Percentiles rank a stretch among this genome's conserved stretches.
Conservation (phyloP, 2,113 vertebrate species). For the Cairina moschata region DNA sequence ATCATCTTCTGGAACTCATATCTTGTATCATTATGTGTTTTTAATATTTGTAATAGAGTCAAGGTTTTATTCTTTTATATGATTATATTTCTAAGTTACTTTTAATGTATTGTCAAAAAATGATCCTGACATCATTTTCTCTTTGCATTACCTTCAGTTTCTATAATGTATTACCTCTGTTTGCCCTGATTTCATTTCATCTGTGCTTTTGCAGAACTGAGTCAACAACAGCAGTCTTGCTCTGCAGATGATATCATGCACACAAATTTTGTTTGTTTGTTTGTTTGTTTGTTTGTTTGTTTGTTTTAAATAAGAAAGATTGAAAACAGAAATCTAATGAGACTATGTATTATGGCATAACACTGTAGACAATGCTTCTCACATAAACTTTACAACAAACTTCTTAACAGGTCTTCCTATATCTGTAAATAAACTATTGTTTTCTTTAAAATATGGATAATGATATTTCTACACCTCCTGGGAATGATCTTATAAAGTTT, state of each 20-base stretch:
- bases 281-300: no score
- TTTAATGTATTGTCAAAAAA: not conserved
- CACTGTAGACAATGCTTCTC: not conserved
- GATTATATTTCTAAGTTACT: not conserved
- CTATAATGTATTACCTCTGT: not conserved
- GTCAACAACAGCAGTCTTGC: not conserved
- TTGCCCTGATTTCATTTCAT: not conserved
- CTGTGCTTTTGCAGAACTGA: not conserved
- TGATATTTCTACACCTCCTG: not conserved
- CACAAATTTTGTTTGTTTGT: not conserved
- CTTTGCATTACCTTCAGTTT: not conserved
- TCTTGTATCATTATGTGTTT: not conserved
- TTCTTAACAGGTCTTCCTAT: not conserved
- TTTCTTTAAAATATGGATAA: not conserved
- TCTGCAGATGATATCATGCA: not conserved
- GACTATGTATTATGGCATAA: not conserved
- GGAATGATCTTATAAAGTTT: rapidly evolving
- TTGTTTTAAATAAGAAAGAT: not conserved
- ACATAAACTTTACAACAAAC: not conserved
- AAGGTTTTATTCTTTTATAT: not conserved
- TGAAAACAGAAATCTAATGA: not conserved
- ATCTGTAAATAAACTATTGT: not conserved
- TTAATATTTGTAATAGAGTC: not conserved
- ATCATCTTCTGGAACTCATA: not conserved
- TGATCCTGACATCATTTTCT: not conserved